Conservation (phyloP, 2,797 vertebrate genomes). For the Rhinichthys osculus region DNA sequence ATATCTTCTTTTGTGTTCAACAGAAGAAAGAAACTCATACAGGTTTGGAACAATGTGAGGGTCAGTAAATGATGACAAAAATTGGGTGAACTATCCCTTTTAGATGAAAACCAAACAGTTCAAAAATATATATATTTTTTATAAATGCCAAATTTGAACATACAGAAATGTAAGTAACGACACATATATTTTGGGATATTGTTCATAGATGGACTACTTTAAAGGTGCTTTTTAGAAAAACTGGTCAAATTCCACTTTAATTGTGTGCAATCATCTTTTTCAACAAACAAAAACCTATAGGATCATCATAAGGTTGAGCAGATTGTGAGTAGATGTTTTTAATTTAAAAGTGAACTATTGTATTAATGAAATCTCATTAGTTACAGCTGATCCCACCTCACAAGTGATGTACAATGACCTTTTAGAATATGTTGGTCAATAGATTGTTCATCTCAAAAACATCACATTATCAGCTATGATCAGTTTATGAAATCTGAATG, state of each 20-base stretch:
- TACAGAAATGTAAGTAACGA: background rate
- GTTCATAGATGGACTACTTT: background rate
- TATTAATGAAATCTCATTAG: background rate
- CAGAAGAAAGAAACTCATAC: background rate
- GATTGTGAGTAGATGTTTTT: background rate
- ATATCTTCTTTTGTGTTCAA: background rate
- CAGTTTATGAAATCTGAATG: background rate
- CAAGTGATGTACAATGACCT: background rate
- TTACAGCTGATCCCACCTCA: background rate
- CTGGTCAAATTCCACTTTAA: background rate
- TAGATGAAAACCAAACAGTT: background rate
- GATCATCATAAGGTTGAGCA: background rate
- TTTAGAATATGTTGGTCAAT: background rate
- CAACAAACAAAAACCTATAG: background rate
- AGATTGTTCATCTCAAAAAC: background rate
- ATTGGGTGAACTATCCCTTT: background rate
- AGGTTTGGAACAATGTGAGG: no score
- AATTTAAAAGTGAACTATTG: background rate
- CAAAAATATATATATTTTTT: no score
- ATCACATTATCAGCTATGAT: background rate
- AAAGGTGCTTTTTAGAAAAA: background rate
- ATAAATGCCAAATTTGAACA: background rate
- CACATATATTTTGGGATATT: background rate
- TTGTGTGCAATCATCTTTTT: background rate
- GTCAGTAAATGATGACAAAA: background rate